Evolutionary conservation across 2,113 vertebrate genomes (phyloP), one percentile per base, ranked within the genome.

Genomic region (Plectropomus leopardus): DNA sequence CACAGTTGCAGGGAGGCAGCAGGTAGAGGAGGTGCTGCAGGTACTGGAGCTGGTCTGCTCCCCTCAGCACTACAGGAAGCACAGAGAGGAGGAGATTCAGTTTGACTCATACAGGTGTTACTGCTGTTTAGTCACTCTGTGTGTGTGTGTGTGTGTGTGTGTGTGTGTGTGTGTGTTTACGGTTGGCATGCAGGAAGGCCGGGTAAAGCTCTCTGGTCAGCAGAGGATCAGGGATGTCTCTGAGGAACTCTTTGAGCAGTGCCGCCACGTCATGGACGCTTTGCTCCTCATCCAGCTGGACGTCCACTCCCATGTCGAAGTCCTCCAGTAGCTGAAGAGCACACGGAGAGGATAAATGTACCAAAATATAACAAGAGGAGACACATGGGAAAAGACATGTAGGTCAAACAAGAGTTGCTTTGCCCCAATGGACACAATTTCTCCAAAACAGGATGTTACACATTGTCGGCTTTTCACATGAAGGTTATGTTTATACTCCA

Each of bases 211-310:
- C 96, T 2, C 95, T 79, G 73, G 97, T 95, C 44, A 99, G 93
- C 90, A 99, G 88, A 1, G 98, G 94, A 11, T 99, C 96, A 0
- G 96, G 96, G 91, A 99, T 96, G 76, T 98, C 96, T 84, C 93
- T 89, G 24, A 99, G 93, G 59, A 99, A 99, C 90, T 97, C 96
- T 72, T 97, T 99, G 57, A 99, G 96, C 73, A 99, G 91, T 0
- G 96, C 96, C 0, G 97, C 97, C 81, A 99, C 96, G 0, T 99
- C 97, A 0, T 99, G 96, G 10, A 98, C 96, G 1, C 96, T 97
- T 30, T 96, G 96, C 53, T 93, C 95, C 26, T 97, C 96, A 10
- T 97, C 96, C 90, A 99, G 82, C 61, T 95, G 88, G 10, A 97
- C 87, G 45, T 95, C 94, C 68, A 88, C 78, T 10, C 94, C 94